phyloP scores from a whole-genome alignment of 2,888 invertebrate genomes.

The Eupithecia subfuscata region DNA sequence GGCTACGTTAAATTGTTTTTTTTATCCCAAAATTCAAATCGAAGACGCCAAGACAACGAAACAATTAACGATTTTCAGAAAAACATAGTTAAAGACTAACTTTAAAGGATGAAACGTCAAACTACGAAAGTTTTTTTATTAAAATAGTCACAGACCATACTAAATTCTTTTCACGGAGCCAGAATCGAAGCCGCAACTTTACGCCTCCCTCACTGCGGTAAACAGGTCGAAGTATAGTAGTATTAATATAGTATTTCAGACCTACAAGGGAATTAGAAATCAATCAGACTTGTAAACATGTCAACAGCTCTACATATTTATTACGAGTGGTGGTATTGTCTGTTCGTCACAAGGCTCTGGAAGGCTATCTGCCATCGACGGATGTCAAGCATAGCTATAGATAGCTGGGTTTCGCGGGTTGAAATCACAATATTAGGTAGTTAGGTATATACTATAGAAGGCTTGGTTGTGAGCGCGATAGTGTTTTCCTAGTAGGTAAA shows the following conservation, averaged over 20 bases:
- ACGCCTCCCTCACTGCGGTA: neutral
- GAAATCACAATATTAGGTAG: neutral
- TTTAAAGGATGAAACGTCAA: neutral
- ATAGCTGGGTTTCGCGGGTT: conserved; percentile 1
- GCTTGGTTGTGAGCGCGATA: neutral
- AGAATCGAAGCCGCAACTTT: neutral
- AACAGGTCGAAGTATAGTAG: neutral
- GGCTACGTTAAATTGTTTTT: too few species aligned
- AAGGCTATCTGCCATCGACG: conserved; percentile 32
- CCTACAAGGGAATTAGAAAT: conserved; percentile 28
- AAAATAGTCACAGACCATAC: too few species aligned
- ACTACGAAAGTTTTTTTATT: too few species aligned
- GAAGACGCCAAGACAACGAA: neutral
- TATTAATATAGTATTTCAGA: neutral
- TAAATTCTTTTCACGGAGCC: too few species aligned
- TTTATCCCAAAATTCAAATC: too few species aligned
- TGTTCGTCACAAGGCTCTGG: conserved; percentile 22
- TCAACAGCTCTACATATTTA: conserved; percentile 30
- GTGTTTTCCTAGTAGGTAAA: too few species aligned
- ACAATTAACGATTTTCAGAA: neutral
- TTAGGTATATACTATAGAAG: neutral
- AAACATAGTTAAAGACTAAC: neutral
- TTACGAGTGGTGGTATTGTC: conserved; percentile 28
- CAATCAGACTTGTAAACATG: conserved; percentile 31
- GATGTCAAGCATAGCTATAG: conserved; percentile 17